Evolutionary conservation across 2,113 vertebrate genomes (phyloP), one percentile per base, ranked within the genome.

Genomic region (Orycteropus afer): DNA sequence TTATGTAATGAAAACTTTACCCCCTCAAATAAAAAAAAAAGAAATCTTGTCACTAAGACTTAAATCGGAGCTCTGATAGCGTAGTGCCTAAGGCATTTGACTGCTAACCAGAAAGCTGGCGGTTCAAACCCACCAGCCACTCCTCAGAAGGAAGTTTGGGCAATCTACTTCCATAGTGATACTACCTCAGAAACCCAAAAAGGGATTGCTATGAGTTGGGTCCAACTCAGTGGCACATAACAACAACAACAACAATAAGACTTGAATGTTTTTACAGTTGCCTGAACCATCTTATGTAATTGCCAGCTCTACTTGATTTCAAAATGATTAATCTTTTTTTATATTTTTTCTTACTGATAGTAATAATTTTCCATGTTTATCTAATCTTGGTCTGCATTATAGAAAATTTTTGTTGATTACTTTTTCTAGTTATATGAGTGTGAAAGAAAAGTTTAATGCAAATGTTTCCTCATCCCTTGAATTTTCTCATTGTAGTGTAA

Each of bases 381-480:
- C 90, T 97, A 96, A 91, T 96, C 97, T 97, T 96, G 93, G 90
- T 95, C 29, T 97, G 90, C 85, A 80, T 97, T 96, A 96, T 94
- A 96, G 97, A 90, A 94, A 93, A 94, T 94, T 96, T 96, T 96
- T 93, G 88, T 97, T 96, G 94, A 97, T 98, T 97, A 96, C 98
- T 97, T 78, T 98, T 91, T 89, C 94, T 82, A 29, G 93, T 97
- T 97, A 88, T 96, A 81, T 96, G 97, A 96, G 2, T 76, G 83
- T 84, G 91, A 94, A 97, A 96, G 97, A 94, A 98, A 97, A 96
- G 97, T 95, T 97, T 93, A 96, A 90, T 96, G 95, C 91, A 97
- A 96, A 76, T 63, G 79, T 95, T n/a, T 92, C 77, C 91, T 80
- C 61, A 57, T 45, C 89, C 47, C 9, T 4, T 76, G 51, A 40